Base-by-base conservation (phyloP, 2,113 vertebrate species). In the Climacteris rufus region DNA sequence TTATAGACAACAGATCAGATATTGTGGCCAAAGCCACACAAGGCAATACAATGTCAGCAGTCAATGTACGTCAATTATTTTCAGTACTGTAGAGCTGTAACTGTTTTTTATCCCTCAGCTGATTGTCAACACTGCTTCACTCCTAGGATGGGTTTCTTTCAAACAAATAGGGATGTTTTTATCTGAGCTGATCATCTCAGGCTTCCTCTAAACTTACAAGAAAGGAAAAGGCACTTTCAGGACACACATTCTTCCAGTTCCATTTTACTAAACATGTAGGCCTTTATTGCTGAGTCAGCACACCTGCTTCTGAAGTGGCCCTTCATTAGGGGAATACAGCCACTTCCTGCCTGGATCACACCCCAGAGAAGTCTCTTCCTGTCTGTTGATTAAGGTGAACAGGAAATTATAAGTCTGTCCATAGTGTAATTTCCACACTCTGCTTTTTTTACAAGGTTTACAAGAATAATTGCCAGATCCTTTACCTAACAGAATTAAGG, bases 301-400 rank as follows among this genome's bases (percentile, higher is more conserved):
- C 45, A 15, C 3, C 15, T n/a, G 13, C 4, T 52, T 64, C 49
- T 52, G 37, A 56, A 3, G 6, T 22, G 9, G 15, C 28, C 13
- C 45, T 65, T 72, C 59, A 16, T 0, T 4, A 17, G 9, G 13
- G 17, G 6, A 65, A n/a, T 9, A 21, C 0, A 0, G 20, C 8
- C 27, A 35, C 18, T 42, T 64, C 11, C 66, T 64, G 49, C 57
- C 39, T 52, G 39, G 39, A 71, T 88, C 39, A 35, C 16, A 39
- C 12, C 47, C 27, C 35, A 31, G 19, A 65, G 11, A 59, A 63
- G 13, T 12, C 15, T 39, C 9, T 12, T 72, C 27, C 30, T 75
- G 27, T 56, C 60, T 71, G 1, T 12, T 64, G 23, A 39, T 87
- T 56, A 47, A 11, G 19, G 5, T 35, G 47, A 90, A 37, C 0